Percentiles rank a stretch among this genome's conserved stretches.
phyloP scores from a whole-genome alignment of 1,140 invertebrate species.

The Calycopis cecrops region DNA sequence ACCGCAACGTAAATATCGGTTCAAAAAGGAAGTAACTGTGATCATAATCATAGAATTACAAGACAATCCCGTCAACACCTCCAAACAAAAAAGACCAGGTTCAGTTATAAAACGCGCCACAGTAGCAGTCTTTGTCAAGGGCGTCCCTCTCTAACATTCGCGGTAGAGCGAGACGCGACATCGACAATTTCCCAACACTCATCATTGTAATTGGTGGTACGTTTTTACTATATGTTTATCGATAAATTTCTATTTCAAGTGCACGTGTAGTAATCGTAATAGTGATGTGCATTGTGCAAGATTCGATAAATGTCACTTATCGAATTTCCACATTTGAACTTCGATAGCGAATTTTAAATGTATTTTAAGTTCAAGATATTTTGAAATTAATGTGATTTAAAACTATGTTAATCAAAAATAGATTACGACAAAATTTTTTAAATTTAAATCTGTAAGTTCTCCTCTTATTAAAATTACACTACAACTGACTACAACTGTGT shows the following conservation, averaged over 20 bases:
- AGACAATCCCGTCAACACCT: slow-evolving; percentile 15
- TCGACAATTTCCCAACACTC: slow-evolving; percentile 38
- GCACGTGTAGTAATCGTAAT: slow-evolving; percentile 5
- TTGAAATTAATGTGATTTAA: no score
- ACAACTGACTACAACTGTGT: no score
- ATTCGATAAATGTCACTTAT: neutral
- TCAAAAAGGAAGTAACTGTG: slow-evolving; percentile 4
- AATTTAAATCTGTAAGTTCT: no score
- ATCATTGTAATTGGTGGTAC: slow-evolving; percentile 40
- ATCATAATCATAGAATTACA: slow-evolving; percentile 10
- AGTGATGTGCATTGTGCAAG: neutral
- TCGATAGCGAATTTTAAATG: no score
- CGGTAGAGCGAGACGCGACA: slow-evolving; percentile 18
- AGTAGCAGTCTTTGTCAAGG: slow-evolving; percentile 26
- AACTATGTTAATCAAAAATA: no score
- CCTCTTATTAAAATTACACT: no score
- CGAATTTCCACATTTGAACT: no score
- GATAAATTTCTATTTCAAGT: slow-evolving; percentile 16
- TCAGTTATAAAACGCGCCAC: slow-evolving; percentile 28
- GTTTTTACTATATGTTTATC: slow-evolving; percentile 16
- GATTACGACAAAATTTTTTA: no score
- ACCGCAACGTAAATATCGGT: neutral
- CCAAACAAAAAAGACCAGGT: slow-evolving; percentile 31
- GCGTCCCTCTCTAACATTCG: slow-evolving; percentile 24
- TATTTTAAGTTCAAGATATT: no score